phyloP scores from a whole-genome alignment of 2,888 invertebrate species.

The Nemotelus nigrinus region DNA sequence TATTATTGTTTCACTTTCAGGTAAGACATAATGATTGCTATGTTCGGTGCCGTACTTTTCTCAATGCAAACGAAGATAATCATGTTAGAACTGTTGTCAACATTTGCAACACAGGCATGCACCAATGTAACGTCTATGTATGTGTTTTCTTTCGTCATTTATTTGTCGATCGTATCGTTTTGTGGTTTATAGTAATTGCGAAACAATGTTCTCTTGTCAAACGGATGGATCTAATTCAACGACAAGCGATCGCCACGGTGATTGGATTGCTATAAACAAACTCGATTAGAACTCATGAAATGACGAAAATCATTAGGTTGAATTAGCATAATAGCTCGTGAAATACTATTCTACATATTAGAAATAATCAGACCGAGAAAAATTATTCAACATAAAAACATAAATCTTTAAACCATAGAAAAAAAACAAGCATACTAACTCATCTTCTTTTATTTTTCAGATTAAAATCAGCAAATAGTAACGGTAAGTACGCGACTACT shows the following conservation, averaged over 20 bases:
- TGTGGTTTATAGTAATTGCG: constrained; percentile 41
- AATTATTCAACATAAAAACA: no score
- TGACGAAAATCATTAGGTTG: no score
- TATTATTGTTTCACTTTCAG: background rate
- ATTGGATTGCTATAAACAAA: no score
- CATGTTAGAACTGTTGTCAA: background rate
- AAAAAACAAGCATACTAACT: no score
- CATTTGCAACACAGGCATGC: constrained; percentile 3
- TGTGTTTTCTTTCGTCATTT: constrained; percentile 31
- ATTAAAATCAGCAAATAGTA: constrained; percentile 65
- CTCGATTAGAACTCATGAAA: no score
- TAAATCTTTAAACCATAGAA: no score
- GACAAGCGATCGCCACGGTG: background rate
- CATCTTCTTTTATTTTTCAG: constrained; percentile 56
- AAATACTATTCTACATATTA: no score
- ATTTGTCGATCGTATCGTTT: constrained; percentile 25
- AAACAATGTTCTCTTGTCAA: constrained; percentile 36
- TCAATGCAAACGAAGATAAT: constrained; percentile 1
- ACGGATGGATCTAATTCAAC: background rate
- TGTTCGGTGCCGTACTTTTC: background rate
- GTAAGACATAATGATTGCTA: background rate
- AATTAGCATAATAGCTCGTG: no score
- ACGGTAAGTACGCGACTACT: constrained; percentile 60
- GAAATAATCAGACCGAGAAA: no score
- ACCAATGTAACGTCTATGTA: background rate